These are phyloP conservation scores for Samia ricini DNA, from an alignment of 1,140 invertebrate genomes.

Conservation along the genomic window DNA sequence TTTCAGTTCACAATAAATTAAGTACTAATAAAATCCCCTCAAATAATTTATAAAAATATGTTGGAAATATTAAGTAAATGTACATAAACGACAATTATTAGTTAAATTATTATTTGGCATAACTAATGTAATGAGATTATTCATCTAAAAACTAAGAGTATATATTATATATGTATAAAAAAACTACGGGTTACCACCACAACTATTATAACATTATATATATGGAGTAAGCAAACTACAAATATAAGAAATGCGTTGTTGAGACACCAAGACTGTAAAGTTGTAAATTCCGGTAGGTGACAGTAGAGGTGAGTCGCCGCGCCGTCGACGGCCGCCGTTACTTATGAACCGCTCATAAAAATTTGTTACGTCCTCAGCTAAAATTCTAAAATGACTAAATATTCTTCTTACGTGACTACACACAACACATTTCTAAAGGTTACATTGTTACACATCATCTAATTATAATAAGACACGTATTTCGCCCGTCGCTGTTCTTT, in stretches of 20 bases:
- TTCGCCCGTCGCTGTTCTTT: not conserved
- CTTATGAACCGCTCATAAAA: not conserved
- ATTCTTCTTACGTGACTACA: too few species aligned
- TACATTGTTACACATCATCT: not conserved
- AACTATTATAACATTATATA: not conserved
- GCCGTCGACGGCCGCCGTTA: not conserved
- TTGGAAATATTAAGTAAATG: too few species aligned
- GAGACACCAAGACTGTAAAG: not conserved
- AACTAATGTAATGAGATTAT: not conserved
- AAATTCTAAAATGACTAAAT: too few species aligned
- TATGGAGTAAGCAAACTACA: not conserved
- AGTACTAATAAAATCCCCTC: too few species aligned
- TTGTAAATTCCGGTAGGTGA: too few species aligned
- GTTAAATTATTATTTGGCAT: slow-evolving; percentile 11
- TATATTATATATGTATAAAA: not conserved
- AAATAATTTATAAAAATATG: too few species aligned
- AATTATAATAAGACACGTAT: not conserved
- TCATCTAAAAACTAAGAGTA: not conserved
- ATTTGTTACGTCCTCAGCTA: too few species aligned
- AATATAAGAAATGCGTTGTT: not conserved
- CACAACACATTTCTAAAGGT: not conserved
- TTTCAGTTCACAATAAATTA: too few species aligned
- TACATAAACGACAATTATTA: not conserved
- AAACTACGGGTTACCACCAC: not conserved
- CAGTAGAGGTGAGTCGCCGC: too few species aligned